Conservation (phyloP, 1,140 invertebrate species). For the Spodoptera litura region DNA sequence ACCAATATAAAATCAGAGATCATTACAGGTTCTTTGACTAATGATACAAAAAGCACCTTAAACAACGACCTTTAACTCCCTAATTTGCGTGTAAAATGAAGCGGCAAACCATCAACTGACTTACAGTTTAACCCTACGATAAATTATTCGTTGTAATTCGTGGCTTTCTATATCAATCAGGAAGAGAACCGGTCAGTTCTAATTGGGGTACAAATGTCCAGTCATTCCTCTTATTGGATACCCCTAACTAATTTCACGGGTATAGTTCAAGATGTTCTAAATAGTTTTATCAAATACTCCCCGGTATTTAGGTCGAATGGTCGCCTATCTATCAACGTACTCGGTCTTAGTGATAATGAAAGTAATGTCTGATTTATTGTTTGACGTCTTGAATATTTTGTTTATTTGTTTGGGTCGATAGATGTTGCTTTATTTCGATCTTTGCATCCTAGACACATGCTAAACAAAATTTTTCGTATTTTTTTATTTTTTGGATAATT, state of each 20-base stretch:
- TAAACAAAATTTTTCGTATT: no score
- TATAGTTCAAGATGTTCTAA: slow-evolving; percentile 24
- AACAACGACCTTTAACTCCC: neutral
- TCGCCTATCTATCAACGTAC: slow-evolving; percentile 14
- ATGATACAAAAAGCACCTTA: neutral
- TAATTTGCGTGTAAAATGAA: slow-evolving; percentile 27
- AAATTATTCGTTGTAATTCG: slow-evolving; percentile 44
- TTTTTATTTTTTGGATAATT: no score
- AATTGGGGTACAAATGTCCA: slow-evolving; percentile 51
- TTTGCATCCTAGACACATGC: no score
- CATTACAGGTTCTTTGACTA: no score
- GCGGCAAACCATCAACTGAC: neutral
- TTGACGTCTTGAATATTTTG: neutral
- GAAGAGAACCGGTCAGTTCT: slow-evolving; percentile 30
- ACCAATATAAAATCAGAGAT: no score
- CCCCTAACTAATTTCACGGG: slow-evolving; percentile 46
- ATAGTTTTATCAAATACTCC: slow-evolving; percentile 39
- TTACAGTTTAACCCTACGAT: slow-evolving; percentile 31
- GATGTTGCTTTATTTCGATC: no score
- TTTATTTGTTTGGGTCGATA: no score
- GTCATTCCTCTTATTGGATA: slow-evolving; percentile 49
- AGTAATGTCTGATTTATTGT: neutral
- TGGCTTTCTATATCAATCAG: slow-evolving; percentile 38
- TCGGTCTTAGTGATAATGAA: neutral
- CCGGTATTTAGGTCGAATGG: slow-evolving; percentile 24